phyloP scores from a whole-genome alignment of 92 coral and sea anemone species.

The Blastomussa wellsi region DNA sequence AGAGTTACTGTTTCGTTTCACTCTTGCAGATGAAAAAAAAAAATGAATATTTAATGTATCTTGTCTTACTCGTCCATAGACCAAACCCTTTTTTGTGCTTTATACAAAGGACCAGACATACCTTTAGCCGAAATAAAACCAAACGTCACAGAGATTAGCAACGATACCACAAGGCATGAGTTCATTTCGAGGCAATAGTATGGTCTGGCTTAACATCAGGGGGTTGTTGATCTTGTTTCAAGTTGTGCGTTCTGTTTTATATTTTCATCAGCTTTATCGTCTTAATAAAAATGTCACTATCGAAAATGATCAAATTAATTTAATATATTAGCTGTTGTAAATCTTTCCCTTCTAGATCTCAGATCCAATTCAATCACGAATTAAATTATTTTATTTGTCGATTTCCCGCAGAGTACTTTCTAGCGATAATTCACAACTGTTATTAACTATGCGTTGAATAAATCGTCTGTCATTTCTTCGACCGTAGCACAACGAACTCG shows the following conservation, averaged over 20 bases:
- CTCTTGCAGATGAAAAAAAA: not conserved
- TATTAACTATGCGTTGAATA: too few species aligned
- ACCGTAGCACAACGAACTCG: too few species aligned
- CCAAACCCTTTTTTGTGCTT: not conserved
- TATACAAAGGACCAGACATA: not conserved
- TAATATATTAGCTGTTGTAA: not conserved
- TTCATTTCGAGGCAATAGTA: not conserved
- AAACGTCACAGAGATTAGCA: not conserved
- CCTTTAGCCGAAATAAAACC: not conserved
- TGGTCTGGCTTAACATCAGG: not conserved
- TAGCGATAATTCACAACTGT: too few species aligned
- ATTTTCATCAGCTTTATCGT: not conserved
- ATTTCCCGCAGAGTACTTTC: too few species aligned
- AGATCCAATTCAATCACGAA: not conserved
- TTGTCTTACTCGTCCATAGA: not conserved
- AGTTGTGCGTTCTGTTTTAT: not conserved
- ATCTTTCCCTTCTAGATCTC: not conserved
- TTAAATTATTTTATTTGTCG: too few species aligned
- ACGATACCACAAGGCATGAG: not conserved
- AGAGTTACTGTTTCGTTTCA: too few species aligned
- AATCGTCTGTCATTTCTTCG: too few species aligned
- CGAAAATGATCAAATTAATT: not conserved
- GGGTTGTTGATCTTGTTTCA: not conserved
- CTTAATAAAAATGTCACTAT: not conserved
- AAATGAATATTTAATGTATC: too few species aligned